Conservation (phyloP, 1,140 invertebrate species). For the Ganaspis sp. region DNA sequence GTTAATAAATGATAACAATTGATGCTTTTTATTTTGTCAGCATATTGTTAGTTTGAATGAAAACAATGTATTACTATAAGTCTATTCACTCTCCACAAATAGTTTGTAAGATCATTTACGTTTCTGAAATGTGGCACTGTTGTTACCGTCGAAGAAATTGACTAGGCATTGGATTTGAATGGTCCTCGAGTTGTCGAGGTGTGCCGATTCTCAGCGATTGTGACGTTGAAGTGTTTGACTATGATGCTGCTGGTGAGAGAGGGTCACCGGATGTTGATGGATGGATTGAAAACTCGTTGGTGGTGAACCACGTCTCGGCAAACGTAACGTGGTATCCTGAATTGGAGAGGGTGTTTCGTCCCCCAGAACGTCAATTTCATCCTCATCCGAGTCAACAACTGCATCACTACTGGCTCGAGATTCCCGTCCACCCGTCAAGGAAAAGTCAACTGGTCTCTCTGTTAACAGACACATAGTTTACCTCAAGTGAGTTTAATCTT, state of each 20-base stretch:
- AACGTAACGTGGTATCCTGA: conserved; percentile 51
- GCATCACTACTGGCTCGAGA: conserved; percentile 71
- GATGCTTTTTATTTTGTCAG: not conserved
- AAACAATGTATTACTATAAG: not conserved
- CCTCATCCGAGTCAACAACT: conserved; percentile 67
- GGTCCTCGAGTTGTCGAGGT: not conserved
- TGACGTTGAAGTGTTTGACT: conserved; percentile 66
- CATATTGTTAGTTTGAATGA: not conserved
- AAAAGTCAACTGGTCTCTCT: conserved; percentile 74
- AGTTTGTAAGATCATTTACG: not conserved
- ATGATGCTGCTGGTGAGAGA: conserved; percentile 64
- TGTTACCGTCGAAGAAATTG: conserved; percentile 7
- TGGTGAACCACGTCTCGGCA: conserved; percentile 58
- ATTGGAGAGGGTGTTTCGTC: conserved; percentile 64
- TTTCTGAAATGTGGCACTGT: not conserved
- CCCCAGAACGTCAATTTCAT: conserved; percentile 73
- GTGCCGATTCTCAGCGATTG: conserved; percentile 67
- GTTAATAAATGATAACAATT: not conserved
- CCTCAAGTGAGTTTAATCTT: too few species aligned
- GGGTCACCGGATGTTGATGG: conserved; percentile 42
- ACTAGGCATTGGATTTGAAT: conserved; percentile 18
- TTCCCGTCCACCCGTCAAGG: conserved; percentile 65
- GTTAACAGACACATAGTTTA: conserved; percentile 42
- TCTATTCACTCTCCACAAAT: conserved; percentile 3
- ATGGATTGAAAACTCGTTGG: conserved; percentile 58